These are phyloP conservation scores for Archaeoteleia sp. DNA, from an alignment of 2,888 invertebrate species.

Conservation along the genomic window DNA sequence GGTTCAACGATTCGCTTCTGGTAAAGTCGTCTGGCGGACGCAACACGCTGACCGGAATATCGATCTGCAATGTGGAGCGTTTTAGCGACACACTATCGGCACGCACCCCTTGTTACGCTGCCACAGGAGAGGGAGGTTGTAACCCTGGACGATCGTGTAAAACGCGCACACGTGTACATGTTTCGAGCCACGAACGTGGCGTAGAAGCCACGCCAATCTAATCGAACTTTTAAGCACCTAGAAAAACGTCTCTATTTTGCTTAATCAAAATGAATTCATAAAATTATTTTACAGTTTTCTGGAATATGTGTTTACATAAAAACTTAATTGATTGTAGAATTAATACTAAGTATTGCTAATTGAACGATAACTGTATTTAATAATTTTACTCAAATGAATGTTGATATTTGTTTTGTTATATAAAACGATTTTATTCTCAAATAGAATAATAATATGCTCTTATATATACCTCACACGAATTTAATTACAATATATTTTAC, in stretches of 20 bases:
- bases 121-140: conserved; percentile 18
- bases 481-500: too few species aligned
- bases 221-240: conserved; percentile 34
- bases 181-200: conserved; percentile 32
- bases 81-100: conserved; percentile 51
- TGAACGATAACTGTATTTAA: too few species aligned
- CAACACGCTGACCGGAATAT: conserved; percentile 58
- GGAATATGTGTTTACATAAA: too few species aligned
- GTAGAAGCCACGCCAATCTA: conserved; percentile 40
- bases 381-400: too few species aligned
- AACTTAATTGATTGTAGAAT: too few species aligned
- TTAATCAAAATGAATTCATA: conserved; percentile 11
- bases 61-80: conserved; percentile 46
- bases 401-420: too few species aligned
- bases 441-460: too few species aligned
- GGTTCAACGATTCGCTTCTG: conserved; percentile 17
- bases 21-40: conserved; percentile 34
- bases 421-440: too few species aligned
- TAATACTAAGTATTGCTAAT: too few species aligned
- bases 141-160: conserved; percentile 47
- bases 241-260: conserved; percentile 36
- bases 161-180: conserved; percentile 48
- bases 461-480: too few species aligned
- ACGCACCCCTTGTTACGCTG: conserved; percentile 46
- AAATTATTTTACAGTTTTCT: conserved; percentile 21